phyloP scores from a whole-genome alignment of 1,140 invertebrate species.

The Cotesia glomerata region DNA sequence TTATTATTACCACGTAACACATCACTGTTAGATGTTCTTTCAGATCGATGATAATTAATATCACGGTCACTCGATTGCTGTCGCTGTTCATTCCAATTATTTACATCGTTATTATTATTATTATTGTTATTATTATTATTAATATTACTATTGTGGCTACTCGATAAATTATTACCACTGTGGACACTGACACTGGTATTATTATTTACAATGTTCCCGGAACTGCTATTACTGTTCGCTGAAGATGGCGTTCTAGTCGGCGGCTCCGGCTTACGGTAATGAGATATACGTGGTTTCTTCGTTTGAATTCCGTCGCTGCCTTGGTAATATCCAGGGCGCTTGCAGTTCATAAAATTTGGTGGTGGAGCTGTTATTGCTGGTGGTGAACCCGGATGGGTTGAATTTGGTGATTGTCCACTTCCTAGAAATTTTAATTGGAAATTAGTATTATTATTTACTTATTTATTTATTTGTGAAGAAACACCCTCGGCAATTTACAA shows the following conservation, averaged over 20 bases:
- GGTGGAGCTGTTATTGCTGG: conserved; percentile 60
- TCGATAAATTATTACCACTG: not conserved
- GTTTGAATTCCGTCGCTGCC: conserved; percentile 70
- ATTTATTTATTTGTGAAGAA: no score
- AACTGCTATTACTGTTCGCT: conserved; percentile 31
- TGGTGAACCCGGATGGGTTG: conserved; percentile 71
- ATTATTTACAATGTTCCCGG: conserved; percentile 24
- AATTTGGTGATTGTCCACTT: conserved; percentile 73
- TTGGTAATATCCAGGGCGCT: conserved; percentile 68
- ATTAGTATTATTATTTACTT: not conserved
- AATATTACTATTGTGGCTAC: not conserved
- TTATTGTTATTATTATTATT: not conserved
- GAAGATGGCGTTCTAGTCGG: conserved; percentile 46
- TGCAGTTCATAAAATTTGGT: conserved; percentile 49
- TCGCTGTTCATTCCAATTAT: conserved; percentile 6
- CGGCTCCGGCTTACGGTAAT: conserved; percentile 69
- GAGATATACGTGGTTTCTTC: conserved; percentile 83
- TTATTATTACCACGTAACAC: not conserved
- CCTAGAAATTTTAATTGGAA: conserved; percentile 39
- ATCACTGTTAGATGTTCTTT: conserved; percentile 3
- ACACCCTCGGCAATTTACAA: no score
- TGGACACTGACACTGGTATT: conserved; percentile 37
- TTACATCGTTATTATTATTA: not conserved
- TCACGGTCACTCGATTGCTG: not conserved
- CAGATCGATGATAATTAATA: conserved; percentile 7